Conservation (phyloP, 2,113 vertebrate genomes). For the Triplophysa siluroides region DNA sequence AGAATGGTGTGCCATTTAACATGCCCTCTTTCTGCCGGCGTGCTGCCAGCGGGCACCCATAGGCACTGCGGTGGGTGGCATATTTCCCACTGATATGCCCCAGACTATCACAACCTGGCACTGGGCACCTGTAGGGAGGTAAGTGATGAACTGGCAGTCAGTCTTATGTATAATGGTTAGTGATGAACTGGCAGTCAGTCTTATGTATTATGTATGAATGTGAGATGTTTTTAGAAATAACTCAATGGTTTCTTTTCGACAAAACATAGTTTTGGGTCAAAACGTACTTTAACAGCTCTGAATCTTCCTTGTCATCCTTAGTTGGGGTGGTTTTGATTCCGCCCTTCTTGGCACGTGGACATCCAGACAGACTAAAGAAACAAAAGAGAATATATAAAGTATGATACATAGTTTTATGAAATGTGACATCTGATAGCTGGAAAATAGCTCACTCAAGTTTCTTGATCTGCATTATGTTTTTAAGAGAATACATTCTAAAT, state of each 20-base stretch:
- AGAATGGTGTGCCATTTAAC: constrained; percentile 88
- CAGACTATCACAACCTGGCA: constrained; percentile 94
- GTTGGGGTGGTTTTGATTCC: constrained; percentile 90
- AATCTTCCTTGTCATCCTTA: constrained; percentile 98
- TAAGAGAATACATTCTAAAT: too few species aligned
- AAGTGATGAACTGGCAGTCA: constrained; percentile 19
- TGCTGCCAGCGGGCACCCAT: constrained; percentile 91
- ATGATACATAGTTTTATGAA: too few species aligned
- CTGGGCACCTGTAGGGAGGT: constrained; percentile 82
- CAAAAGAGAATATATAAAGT: constrained; percentile 34
- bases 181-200: constrained; percentile 11
- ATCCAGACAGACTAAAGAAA: constrained; percentile 88
- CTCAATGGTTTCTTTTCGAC: neutral
- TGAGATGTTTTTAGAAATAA: neutral
- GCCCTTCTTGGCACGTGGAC: constrained; percentile 97
- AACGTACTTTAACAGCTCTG: constrained; percentile 91
- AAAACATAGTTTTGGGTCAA: neutral
- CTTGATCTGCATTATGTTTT: too few species aligned
- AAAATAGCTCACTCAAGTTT: too few species aligned
- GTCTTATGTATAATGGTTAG: neutral
- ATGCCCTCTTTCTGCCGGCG: constrained; percentile 94
- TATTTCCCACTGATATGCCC: constrained; percentile 99
- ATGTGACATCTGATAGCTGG: neutral
- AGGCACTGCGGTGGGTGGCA: constrained; percentile 95
- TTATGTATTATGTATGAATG: neutral